Conservation (phyloP, 2,113 vertebrate species). For the Psophia crepitans region DNA sequence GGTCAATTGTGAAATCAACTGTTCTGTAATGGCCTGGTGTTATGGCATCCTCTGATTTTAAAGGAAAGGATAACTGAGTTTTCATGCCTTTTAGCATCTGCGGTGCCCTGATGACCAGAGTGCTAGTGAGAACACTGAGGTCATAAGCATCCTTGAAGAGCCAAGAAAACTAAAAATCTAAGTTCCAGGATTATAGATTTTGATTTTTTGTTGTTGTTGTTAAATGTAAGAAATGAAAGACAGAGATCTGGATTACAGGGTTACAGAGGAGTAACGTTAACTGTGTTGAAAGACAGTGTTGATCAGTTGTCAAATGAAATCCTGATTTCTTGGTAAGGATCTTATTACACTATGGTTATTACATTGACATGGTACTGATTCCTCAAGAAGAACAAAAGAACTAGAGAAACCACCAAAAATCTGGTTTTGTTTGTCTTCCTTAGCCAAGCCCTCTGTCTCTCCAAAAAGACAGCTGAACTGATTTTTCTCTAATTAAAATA, state of each 20-base stretch:
- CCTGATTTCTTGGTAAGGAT: not conserved
- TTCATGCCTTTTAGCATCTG: not conserved
- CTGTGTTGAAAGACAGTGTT: not conserved
- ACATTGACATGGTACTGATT: not conserved
- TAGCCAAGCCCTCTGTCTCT: slow-evolving; percentile 10
- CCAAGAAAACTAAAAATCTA: not conserved
- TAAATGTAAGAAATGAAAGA: not conserved
- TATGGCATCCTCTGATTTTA: not conserved
- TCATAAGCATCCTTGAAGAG: not conserved
- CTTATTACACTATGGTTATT: slow-evolving; percentile 11
- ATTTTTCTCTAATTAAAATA: slow-evolving; percentile 60
- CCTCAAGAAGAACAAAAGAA: slow-evolving; percentile 53
- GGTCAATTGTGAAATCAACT: not conserved
- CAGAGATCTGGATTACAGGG: not conserved
- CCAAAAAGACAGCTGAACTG: slow-evolving; percentile 5
- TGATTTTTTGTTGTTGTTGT: not conserved
- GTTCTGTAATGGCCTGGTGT: not conserved
- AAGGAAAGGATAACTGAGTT: not conserved
- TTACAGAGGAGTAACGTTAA: not conserved
- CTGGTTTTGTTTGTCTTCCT: slow-evolving; percentile 50
- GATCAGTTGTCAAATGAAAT: slow-evolving; percentile 14
- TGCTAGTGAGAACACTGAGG: not conserved
- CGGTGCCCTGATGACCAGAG: not conserved
- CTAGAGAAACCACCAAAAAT: slow-evolving; percentile 44
- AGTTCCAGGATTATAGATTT: not conserved